Evolutionary conservation across 2,797 vertebrate species (phyloP).

Genomic region (Podarcis siculus): DNA sequence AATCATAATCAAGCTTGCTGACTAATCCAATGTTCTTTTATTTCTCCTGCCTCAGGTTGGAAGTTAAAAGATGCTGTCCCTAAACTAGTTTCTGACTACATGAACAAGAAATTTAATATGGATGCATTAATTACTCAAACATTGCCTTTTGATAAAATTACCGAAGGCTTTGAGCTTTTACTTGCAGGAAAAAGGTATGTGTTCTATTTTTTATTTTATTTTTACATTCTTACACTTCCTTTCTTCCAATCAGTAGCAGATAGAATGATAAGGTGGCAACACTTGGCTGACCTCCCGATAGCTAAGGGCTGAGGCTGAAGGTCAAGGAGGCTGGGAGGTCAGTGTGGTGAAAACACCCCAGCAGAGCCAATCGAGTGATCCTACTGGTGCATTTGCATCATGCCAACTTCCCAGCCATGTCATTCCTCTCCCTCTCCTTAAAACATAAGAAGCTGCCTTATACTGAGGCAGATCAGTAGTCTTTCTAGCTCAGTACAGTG

Average conservation of each 20-base stretch:
- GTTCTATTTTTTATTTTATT: not conserved
- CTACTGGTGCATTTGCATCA: no score
- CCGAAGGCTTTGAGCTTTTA: constrained; percentile 81
- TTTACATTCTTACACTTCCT: not conserved
- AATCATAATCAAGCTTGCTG: not conserved
- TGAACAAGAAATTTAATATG: constrained; percentile 80
- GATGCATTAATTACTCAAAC: constrained; percentile 84
- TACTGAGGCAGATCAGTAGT: no score
- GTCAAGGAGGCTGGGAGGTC: no score
- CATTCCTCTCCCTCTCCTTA: not conserved
- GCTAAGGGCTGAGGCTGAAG: no score
- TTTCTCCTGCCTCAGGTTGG: constrained; percentile 69
- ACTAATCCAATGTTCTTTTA: not conserved
- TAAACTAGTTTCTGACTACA: constrained; percentile 77
- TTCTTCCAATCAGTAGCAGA: not conserved
- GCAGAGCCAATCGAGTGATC: no score
- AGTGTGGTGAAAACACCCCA: no score
- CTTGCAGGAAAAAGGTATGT: constrained; percentile 51
- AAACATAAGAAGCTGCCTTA: no score
- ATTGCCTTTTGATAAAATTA: constrained; percentile 79
- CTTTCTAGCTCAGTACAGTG: no score
- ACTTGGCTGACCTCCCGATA: no score
- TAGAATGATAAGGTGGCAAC: no score
- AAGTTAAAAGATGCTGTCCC: constrained; percentile 79
- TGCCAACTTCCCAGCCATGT: no score